These are phyloP conservation scores for Andrena bucephala DNA, from an alignment of 2,888 invertebrate genomes.

Conservation along the genomic window DNA sequence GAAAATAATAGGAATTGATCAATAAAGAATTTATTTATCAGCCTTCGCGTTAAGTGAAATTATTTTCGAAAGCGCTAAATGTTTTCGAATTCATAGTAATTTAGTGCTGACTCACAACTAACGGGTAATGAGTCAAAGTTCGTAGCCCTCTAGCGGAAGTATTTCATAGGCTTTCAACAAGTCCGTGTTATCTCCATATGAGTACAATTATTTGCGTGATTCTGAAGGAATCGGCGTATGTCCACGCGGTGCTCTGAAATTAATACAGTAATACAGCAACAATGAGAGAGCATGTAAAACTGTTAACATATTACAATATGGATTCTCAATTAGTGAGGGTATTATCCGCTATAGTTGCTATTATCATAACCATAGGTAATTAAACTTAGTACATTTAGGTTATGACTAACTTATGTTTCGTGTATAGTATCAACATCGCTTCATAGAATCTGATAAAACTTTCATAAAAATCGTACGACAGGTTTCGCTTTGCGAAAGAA, in stretches of 20 bases:
- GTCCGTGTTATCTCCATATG: background rate
- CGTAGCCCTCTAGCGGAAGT: background rate
- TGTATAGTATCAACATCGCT: background rate
- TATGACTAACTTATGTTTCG: slow-evolving; percentile 40
- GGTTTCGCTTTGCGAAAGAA: background rate
- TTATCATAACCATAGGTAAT: slow-evolving; percentile 83
- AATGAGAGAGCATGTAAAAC: slow-evolving; percentile 78
- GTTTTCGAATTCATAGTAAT: background rate
- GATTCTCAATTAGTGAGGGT: slow-evolving; percentile 79
- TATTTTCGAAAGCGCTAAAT: background rate
- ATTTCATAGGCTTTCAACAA: background rate
- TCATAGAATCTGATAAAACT: background rate
- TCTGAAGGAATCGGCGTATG: slow-evolving; percentile 15
- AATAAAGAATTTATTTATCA: too few relatives aligned
- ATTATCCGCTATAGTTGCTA: slow-evolving; percentile 79
- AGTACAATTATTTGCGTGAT: background rate
- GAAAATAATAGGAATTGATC: too few relatives aligned
- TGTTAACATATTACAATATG: slow-evolving; percentile 64
- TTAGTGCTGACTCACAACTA: background rate
- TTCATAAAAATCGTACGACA: background rate
- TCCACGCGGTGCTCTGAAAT: background rate
- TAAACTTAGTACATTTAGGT: slow-evolving; percentile 50
- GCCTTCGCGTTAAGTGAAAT: too few relatives aligned
- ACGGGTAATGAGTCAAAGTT: background rate
- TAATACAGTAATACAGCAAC: background rate